phyloP scores from a whole-genome alignment of 2,113 vertebrate species.

The Corythaeola cristata region DNA sequence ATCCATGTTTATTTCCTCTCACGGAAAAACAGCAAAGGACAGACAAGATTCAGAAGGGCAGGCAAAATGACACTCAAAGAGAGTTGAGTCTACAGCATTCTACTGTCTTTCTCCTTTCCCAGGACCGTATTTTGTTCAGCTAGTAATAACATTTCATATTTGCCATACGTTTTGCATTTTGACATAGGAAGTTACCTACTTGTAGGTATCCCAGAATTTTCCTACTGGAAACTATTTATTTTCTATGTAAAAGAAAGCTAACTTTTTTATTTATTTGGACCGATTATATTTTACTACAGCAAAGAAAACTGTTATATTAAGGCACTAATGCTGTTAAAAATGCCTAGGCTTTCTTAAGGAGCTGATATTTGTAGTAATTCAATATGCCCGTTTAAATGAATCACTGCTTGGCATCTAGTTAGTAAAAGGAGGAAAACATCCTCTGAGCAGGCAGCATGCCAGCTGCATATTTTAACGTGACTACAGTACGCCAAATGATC shows the following conservation, averaged over 20 bases:
- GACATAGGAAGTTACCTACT: background rate
- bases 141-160: background rate
- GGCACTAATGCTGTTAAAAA: slow-evolving; percentile 6
- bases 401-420: slow-evolving; percentile 10
- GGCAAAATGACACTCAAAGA: background rate
- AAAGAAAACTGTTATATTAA: background rate
- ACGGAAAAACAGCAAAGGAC: background rate
- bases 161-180: background rate
- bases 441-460: background rate
- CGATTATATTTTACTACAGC: background rate
- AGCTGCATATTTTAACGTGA: background rate
- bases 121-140: background rate
- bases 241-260: background rate
- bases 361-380: background rate
- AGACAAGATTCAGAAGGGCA: background rate
- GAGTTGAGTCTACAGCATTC: background rate
- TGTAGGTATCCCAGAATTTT: background rate
- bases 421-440: background rate
- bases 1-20: background rate
- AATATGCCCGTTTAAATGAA: background rate
- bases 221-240: background rate
- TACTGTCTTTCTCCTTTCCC: background rate
- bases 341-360: background rate
- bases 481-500: background rate
- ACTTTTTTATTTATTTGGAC: background rate